These are phyloP conservation scores for Phylloscopus whistleri DNA, from an alignment of 2,113 vertebrate genomes.

Conservation along the genomic window DNA sequence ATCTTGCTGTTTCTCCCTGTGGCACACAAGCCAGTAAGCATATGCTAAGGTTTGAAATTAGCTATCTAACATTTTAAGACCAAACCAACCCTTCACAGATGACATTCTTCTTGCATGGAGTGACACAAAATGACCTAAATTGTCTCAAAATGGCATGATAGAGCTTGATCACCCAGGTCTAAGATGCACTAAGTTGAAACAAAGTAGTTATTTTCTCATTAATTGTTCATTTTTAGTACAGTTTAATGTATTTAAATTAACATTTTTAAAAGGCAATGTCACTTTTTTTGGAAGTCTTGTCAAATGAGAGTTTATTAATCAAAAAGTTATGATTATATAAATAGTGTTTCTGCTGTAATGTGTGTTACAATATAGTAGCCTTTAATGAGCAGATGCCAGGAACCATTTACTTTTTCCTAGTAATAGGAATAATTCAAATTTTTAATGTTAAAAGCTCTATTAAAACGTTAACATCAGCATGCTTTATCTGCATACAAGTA, in stretches of 20 bases:
- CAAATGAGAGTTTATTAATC: not conserved
- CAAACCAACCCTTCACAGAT: not conserved
- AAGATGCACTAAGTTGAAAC: not conserved
- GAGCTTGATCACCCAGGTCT: not conserved
- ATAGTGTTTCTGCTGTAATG: not conserved
- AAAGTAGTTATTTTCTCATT: not conserved
- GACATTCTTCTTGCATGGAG: not conserved
- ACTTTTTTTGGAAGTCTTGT: not conserved
- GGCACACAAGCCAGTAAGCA: not conserved
- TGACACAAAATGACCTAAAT: not conserved
- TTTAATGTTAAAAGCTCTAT: not conserved
- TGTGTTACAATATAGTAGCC: not conserved
- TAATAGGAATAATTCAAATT: not conserved
- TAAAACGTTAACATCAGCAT: not conserved
- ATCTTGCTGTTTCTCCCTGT: not conserved
- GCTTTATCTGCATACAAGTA: not conserved
- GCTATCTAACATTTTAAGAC: not conserved
- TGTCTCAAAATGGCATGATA: not conserved
- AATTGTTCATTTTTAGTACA: not conserved
- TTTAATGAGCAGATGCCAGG: not conserved
- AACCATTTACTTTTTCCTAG: not conserved
- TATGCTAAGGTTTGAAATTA: not conserved
- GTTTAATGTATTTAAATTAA: not conserved
- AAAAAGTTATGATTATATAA: not conserved
- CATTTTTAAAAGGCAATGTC: not conserved